Evolutionary conservation across 2,797 vertebrate species (phyloP).

Genomic region (Sylvia borin): DNA sequence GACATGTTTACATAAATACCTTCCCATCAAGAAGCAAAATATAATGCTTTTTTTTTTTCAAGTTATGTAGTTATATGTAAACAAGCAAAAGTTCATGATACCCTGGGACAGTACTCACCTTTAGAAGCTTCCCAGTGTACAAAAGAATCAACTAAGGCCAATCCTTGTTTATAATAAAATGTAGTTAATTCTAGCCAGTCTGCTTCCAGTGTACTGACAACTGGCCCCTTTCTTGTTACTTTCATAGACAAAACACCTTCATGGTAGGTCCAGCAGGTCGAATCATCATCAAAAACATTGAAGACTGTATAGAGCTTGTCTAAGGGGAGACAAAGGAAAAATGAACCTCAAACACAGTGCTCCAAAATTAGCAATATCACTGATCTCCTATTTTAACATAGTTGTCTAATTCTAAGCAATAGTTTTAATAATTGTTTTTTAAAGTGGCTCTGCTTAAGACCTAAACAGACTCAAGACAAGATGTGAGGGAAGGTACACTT

Average conservation of each 20-base stretch:
- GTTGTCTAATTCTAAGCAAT: not conserved
- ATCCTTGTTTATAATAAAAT: conserved; percentile 92
- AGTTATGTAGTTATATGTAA: not conserved
- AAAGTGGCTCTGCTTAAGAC: not conserved
- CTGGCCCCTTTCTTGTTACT: conserved; percentile 89
- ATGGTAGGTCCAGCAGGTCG: conserved; percentile 88
- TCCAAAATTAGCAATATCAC: not conserved
- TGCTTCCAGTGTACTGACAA: conserved; percentile 91
- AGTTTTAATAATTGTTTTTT: not conserved
- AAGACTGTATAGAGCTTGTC: conserved; percentile 77
- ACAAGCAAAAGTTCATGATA: not conserved
- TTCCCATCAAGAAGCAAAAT: not conserved
- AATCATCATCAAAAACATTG: conserved; percentile 81
- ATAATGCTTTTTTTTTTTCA: not conserved
- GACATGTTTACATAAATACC: not conserved
- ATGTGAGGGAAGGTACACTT: not conserved
- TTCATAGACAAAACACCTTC: conserved; percentile 92
- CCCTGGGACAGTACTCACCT: conserved; percentile 76
- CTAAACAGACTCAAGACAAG: not conserved
- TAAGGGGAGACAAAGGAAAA: conserved; percentile 16
- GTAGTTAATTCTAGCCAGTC: conserved; percentile 97
- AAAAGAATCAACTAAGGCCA: conserved; percentile 93
- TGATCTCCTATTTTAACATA: rapidly evolving
- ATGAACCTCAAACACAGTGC: not conserved
- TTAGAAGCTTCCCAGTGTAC: conserved; percentile 92